Evolutionary conservation across 2,888 invertebrate species (phyloP), one percentile per base, ranked within the genome.

Genomic region (Deilephila porcellus): DNA sequence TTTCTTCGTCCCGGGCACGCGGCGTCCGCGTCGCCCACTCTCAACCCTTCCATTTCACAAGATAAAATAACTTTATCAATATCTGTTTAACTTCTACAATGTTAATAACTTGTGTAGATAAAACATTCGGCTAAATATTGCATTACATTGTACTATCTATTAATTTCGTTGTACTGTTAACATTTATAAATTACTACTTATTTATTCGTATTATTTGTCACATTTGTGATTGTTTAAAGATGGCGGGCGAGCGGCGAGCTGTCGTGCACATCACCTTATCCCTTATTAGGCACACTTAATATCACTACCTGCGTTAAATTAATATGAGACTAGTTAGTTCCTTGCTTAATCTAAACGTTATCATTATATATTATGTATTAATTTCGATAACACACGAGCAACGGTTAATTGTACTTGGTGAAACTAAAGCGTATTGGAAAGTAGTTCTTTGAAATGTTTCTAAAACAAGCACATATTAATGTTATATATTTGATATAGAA

Each of bases 261-360:
- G 14, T 45, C 56, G 56, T 25, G 45, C 67, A 45, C 7, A 8
- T 25, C 25, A 86, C 56, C 67, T 67, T 67, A 67, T 52, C 45
- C 67, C 67, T 90, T 83, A 88, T 93, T 93, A 94, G 93, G 94
- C 94, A 94, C 94, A 90, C 93, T 86, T 87, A 87, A 89, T 92
- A 90, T 91, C 88, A 91, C 90, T 93, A 91, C 85, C 79, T 85
- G 90, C 93, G 92, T 92, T 91, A 90, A 89, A 91, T 85, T 89
- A 90, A 90, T 89, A 91, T 93, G 93, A 94, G 94, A 94, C 94
- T 94, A 94, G 94, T 94, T 94, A 94, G 94, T 93, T 93, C 86
- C 83, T 91, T 91, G 85, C 85, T 88, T 93, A 93, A 81, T 74
- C 90, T 93, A 92, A 84, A 90, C 89, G 89, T 86, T 88, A 88